These are phyloP conservation scores for Lipophrys pholis DNA, from an alignment of 2,113 vertebrate genomes.

Conservation along the genomic window DNA sequence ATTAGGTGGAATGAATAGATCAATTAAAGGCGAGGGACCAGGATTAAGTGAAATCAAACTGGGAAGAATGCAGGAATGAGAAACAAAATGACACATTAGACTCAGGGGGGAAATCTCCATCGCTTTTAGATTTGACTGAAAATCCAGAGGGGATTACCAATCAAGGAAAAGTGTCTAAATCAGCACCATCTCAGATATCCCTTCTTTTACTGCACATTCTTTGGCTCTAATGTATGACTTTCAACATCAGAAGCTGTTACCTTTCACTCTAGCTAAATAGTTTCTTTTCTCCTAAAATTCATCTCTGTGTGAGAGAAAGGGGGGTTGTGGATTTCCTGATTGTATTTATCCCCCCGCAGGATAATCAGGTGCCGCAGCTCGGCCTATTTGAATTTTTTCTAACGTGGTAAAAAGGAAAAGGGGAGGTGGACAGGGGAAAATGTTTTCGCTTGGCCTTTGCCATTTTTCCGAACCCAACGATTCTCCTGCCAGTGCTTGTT, in stretches of 20 bases:
- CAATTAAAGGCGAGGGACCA: slow-evolving; percentile 92
- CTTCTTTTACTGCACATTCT: slow-evolving; percentile 19
- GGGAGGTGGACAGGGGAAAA: slow-evolving; percentile 71
- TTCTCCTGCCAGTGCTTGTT: slow-evolving; percentile 86
- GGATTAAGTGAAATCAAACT: slow-evolving; percentile 95
- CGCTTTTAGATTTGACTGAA: slow-evolving; percentile 42
- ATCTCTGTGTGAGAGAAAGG: slow-evolving; percentile 28
- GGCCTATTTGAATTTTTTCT: slow-evolving; percentile 70
- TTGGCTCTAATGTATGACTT: slow-evolving; percentile 41
- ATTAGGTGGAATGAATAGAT: slow-evolving; percentile 99
- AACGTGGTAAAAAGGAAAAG: slow-evolving; percentile 61
- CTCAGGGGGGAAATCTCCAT: slow-evolving; percentile 16
- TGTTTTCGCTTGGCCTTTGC: slow-evolving; percentile 86
- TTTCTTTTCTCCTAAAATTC: slow-evolving; percentile 45
- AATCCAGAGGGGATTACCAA: slow-evolving; percentile 38
- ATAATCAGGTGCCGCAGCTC: slow-evolving; percentile 69
- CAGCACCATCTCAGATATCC: slow-evolving; percentile 56
- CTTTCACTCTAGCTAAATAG: slow-evolving; percentile 32
- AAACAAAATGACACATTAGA: slow-evolving; percentile 60
- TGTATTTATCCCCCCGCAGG: slow-evolving; percentile 64
- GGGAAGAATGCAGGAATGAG: slow-evolving; percentile 72
- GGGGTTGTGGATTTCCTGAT: slow-evolving; percentile 65
- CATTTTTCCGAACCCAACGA: slow-evolving; percentile 82
- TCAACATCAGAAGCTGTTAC: slow-evolving; percentile 36
- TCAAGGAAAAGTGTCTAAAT: slow-evolving; percentile 37